These are phyloP conservation scores for Drosophila rufa DNA, from an alignment of 1,140 invertebrate species.

Conservation along the genomic window DNA sequence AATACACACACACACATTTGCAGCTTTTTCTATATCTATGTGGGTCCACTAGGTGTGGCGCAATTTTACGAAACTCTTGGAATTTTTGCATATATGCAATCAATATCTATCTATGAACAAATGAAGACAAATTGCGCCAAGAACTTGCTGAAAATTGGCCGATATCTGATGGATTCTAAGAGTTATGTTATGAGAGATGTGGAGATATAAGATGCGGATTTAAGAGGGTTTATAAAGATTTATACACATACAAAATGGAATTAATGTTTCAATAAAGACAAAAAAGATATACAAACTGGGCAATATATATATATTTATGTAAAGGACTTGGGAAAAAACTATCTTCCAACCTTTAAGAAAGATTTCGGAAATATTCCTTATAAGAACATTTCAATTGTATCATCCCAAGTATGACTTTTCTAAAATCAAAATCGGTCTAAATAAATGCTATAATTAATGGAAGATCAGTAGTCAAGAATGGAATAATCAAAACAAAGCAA, in stretches of 20 bases:
- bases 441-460: not conserved
- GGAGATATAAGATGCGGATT: too few relatives aligned
- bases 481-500: conserved; percentile 31
- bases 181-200: not conserved
- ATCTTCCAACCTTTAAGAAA: too few relatives aligned
- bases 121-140: conserved; percentile 47
- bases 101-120: conserved; percentile 43
- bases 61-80: conserved; percentile 39
- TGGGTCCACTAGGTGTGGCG: conserved; percentile 39
- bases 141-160: conserved; percentile 15
- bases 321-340: too few relatives aligned
- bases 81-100: conserved; percentile 48
- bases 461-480: conserved; percentile 12
- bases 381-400: too few relatives aligned
- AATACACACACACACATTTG: not conserved
- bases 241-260: too few relatives aligned
- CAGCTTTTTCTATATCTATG: conserved; percentile 18
- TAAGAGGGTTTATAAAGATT: not conserved
- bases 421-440: not conserved
- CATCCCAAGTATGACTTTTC: not conserved
- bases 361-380: too few relatives aligned
- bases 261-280: too few relatives aligned
- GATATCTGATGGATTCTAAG: conserved; percentile 23
- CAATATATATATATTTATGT: too few relatives aligned
- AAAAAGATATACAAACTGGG: too few relatives aligned